phyloP scores from a whole-genome alignment of 2,888 invertebrate genomes.

The Drosophila melanocephala region DNA sequence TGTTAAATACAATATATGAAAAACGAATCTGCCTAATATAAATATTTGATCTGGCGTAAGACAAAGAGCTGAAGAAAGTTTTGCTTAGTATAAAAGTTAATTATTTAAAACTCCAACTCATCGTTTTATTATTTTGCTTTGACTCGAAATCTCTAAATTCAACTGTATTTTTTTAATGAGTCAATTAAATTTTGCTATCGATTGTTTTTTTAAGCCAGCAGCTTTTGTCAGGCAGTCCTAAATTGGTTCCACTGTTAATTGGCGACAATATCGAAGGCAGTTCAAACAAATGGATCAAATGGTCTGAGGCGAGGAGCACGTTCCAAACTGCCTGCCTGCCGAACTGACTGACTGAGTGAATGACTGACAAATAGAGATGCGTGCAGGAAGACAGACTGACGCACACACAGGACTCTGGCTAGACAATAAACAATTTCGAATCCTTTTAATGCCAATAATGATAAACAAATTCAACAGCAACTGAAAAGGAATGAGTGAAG shows the following conservation, averaged over 20 bases:
- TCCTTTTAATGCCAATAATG: slow-evolving; percentile 82
- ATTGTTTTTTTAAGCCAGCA: not conserved
- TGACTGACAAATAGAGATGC: slow-evolving; percentile 47
- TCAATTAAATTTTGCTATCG: not conserved
- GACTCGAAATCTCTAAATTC: not conserved
- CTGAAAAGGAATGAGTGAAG: not conserved
- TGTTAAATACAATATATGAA: slow-evolving; percentile 13
- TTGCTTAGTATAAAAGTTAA: not conserved
- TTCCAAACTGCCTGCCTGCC: slow-evolving; percentile 43
- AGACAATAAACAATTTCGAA: slow-evolving; percentile 82
- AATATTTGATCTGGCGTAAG: not conserved
- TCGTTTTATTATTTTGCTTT: not conserved
- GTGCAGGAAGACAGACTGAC: slow-evolving; percentile 7
- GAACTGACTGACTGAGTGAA: slow-evolving; percentile 45
- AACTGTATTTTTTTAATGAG: not conserved
- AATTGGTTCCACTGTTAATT: slow-evolving; percentile 59
- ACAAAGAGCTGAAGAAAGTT: not conserved
- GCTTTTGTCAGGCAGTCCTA: slow-evolving; percentile 2
- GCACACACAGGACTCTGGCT: slow-evolving; percentile 50
- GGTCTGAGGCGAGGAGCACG: slow-evolving; percentile 52
- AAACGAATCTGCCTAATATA: not conserved
- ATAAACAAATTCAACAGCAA: slow-evolving; percentile 76
- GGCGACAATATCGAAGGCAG: slow-evolving; percentile 62
- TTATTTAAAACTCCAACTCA: not conserved
- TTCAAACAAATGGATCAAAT: slow-evolving; percentile 60